These are phyloP conservation scores for Pocillopora verrucosa DNA, from an alignment of 64 coral and sea anemone genomes.

Conservation along the genomic window DNA sequence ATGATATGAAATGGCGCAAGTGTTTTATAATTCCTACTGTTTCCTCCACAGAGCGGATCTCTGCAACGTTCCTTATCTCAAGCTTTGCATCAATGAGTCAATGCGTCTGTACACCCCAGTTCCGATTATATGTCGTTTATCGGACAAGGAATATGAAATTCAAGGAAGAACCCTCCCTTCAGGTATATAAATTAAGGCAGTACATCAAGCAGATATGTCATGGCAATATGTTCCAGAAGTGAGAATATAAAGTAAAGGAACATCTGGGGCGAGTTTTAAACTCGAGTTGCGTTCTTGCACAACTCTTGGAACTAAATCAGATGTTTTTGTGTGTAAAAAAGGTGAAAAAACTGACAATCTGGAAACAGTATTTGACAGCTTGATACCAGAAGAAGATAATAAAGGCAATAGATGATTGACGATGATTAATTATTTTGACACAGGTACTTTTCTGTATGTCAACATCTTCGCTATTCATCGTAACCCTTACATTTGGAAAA, in stretches of 20 bases:
- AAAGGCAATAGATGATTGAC: background rate
- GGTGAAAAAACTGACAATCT: too few relatives aligned
- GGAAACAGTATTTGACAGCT: too few relatives aligned
- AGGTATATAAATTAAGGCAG: conserved; percentile 26
- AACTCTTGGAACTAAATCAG: too few relatives aligned
- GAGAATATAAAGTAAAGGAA: too few relatives aligned
- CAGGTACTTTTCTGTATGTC: conserved; percentile 65
- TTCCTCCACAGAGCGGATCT: conserved; percentile 18
- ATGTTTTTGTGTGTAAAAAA: too few relatives aligned
- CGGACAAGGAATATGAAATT: conserved; percentile 52
- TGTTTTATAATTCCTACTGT: background rate
- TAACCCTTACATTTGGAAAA: conserved; percentile 69
- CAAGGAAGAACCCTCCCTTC: conserved; percentile 48
- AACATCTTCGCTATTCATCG: conserved; percentile 61
- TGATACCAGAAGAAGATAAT: too few relatives aligned
- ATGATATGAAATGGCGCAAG: too few relatives aligned
- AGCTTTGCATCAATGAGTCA: conserved; percentile 65
- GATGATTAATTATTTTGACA: background rate
- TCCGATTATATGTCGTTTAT: conserved; percentile 53
- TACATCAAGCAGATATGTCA: too few relatives aligned
- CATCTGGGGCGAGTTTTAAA: too few relatives aligned
- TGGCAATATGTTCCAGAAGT: too few relatives aligned
- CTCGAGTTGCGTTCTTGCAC: too few relatives aligned
- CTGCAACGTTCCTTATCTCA: conserved; percentile 24
- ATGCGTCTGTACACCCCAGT: conserved; percentile 69